Percentiles rank a stretch among this genome's conserved stretches.
These are phyloP conservation scores for Physella acuta DNA, from an alignment of 1,140 invertebrate species.

Conservation along the genomic window DNA sequence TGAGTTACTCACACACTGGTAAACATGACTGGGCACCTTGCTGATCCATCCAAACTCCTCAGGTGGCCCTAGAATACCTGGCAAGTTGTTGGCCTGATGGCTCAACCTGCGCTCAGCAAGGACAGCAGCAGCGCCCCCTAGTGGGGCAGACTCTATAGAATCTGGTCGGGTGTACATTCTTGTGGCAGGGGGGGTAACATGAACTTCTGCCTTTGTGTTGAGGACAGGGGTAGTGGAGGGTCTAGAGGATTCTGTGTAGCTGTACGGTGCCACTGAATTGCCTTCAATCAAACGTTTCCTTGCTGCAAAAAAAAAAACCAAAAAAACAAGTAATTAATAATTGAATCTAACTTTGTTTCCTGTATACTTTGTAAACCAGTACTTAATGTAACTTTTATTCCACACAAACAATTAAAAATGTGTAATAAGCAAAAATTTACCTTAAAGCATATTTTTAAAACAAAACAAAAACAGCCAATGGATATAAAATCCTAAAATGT, in stretches of 20 bases:
- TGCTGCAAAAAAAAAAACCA: neutral
- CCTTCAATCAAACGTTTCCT: neutral
- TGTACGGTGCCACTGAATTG: neutral
- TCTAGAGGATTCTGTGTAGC: neutral
- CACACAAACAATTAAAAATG: no score
- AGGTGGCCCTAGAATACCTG: neutral
- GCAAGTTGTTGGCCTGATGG: neutral
- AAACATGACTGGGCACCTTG: neutral
- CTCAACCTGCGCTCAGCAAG: slow-evolving; percentile 3
- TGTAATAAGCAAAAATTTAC: no score
- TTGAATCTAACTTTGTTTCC: no score
- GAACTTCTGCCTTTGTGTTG: slow-evolving; percentile 7
- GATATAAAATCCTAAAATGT: no score
- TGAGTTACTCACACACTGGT: slow-evolving; percentile 13
- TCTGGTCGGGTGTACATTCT: neutral
- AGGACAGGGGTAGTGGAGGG: neutral
- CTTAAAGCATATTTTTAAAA: no score
- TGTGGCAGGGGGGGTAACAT: neutral
- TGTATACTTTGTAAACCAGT: no score
- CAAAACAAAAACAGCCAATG: no score
- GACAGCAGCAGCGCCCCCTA: slow-evolving; percentile 6
- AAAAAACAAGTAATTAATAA: no score
- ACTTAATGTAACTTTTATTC: no score
- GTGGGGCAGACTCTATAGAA: neutral
- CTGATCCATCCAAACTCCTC: slow-evolving; percentile 12